Base-by-base conservation (phyloP, 64 coral and sea anemone species). In the Stichodactyla helianthus region DNA sequence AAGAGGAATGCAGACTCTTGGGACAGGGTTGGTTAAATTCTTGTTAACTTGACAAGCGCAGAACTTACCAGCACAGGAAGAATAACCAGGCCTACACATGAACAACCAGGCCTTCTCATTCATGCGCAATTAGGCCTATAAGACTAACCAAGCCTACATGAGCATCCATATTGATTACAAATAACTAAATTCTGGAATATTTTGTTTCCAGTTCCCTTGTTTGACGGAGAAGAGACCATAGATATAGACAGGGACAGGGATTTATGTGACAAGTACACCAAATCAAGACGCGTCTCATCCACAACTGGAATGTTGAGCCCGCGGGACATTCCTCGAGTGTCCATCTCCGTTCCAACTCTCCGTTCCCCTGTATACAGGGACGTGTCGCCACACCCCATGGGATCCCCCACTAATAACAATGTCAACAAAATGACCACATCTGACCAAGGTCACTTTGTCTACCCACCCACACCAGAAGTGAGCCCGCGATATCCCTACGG, bases 381-480 rank as follows among this genome's bases (percentile, higher is more conserved):
- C 10, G 81, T 97, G 55, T 97, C 94, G 0, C 94, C 94, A 1
- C 91, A 97, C 57, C 85, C 94, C 16, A 68, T 93, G 55, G 91
- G 82, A 13, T 85, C 87, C 50, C 77, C 93, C 0, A 93, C 85
- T 52, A 95, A 92, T 27, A 96, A 96, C 67, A 96, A 92, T 28
- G 87, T 80, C 11, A 89, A 87, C 59, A 95, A 95, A 58, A 88
- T 89, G 54, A 50, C 85, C 65, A 85, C 91, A 17, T 79, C 86
- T 51, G 94, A 97, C 23, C 91, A 88, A n/a, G 91, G 91, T 8
- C 94, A 97, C 71, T 97, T 97, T 14, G 74, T 97, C 15, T 97
- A 97, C 50, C 94, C 94, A 10, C 84, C 94, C 8, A 92, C 91
- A 20, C 91, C 88, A 10, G 94, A 93, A 54, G 71, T 93, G 88